Evolutionary conservation across 2,797 vertebrate species (phyloP).

Genomic region (Poeciliopsis turneri): DNA sequence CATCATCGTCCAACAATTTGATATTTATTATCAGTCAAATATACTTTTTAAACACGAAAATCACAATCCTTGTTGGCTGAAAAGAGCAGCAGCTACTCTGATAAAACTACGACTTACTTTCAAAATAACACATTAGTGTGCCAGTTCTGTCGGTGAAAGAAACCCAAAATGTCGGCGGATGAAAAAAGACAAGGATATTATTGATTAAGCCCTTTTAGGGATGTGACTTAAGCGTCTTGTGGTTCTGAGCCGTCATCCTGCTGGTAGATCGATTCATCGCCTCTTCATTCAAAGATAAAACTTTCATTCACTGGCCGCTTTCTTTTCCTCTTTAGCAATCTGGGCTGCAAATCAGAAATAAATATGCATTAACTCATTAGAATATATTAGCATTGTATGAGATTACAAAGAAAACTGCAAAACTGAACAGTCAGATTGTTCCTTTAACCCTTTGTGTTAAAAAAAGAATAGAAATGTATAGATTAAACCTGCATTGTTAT

Average conservation of each 20-base stretch:
- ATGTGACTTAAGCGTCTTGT: slow-evolving; percentile 27
- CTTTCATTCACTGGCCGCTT: slow-evolving; percentile 68
- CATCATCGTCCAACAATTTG: neutral
- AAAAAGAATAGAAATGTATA: neutral
- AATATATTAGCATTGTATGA: neutral
- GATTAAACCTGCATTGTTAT: neutral
- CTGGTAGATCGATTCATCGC: slow-evolving; percentile 11
- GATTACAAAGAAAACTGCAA: neutral
- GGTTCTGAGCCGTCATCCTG: slow-evolving; percentile 26
- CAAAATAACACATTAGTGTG: neutral
- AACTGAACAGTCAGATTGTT: neutral
- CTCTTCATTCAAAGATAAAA: slow-evolving; percentile 18
- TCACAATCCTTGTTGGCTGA: neutral
- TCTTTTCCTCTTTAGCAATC: slow-evolving; percentile 76
- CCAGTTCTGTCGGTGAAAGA: neutral
- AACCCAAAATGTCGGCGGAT: slow-evolving; percentile 12
- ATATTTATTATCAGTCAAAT: neutral
- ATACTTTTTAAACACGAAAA: neutral
- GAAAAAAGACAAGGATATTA: slow-evolving; percentile 9
- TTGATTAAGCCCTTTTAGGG: slow-evolving; percentile 17
- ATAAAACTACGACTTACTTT: slow-evolving; percentile 14
- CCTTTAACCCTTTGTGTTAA: neutral
- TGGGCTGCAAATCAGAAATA: slow-evolving; percentile 70
- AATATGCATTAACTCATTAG: neutral
- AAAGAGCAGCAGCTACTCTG: neutral